Evolutionary conservation across 2,888 invertebrate species (phyloP), one percentile per base, ranked within the genome.

Genomic region (Hirtodrosophila histrioides): DNA sequence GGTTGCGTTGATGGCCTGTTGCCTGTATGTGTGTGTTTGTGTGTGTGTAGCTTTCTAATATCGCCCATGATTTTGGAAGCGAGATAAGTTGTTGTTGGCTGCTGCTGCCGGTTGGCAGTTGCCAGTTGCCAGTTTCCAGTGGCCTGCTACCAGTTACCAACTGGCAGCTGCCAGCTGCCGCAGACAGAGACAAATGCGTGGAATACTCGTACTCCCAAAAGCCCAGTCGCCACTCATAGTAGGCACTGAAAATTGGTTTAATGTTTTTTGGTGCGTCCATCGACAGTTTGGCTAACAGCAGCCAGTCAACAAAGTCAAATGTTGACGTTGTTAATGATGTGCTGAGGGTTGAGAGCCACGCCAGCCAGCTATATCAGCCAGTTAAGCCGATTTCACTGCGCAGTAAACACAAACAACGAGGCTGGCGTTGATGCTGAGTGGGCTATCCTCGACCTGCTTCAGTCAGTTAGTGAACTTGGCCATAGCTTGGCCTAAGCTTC

Each of bases 261-360:
- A 85, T 85, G 87, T 75, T 78, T 72, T 74, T 74, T 58, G 57
- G 58, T 71, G 65, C 65, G 70, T 74, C 74, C 66, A 62, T 45
- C 77, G 58, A 66, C 66, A 64, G 50, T 73, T 78, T 60, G 76
- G 58, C 71, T 35, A 73, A 43, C 69, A 73, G 64, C 68, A 71
- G 51, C 65, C 74, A 74, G 69, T 79, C 75, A 73, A 73, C 84
- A 84, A 81, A 84, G 84, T 86, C 86, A 84, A 84, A 86, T 84
- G 86, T 86, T 86, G 86, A 84, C 75, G 79, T 73, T 73, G 73
- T 73, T 84, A 84, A 84, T 84, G 84, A 81, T 81, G 82, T 84
- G 85, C 76, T 36, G 39, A 35, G 56, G 49, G 27, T 40, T 8
- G 43, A 27, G 45, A n/a, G 36, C 6, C 7, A 23, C 12, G 7